Conservation (phyloP, 2,797 vertebrate species). For the Lacerta viridis region DNA sequence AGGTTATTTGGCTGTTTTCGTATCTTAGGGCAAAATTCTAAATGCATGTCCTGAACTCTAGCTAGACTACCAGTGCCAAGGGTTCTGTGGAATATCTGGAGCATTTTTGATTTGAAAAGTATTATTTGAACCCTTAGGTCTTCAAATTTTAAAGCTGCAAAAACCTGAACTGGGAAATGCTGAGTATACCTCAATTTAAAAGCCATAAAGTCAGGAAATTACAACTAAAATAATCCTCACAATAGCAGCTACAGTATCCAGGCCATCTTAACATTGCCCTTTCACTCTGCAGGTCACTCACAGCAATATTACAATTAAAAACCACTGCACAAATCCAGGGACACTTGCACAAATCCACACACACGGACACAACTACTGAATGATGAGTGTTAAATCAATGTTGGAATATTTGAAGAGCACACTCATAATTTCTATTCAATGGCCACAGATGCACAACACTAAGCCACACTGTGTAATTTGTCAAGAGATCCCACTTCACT, state of each 20-base stretch:
- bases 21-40: constrained; percentile 26
- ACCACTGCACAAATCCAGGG: neutral
- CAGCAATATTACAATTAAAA: neutral
- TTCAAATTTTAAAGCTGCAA: neutral
- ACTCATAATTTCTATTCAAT: neutral
- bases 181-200: neutral
- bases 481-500: neutral
- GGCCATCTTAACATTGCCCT: neutral
- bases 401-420: neutral
- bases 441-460: too few relatives aligned
- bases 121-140: neutral
- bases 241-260: neutral
- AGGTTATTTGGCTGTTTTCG: neutral
- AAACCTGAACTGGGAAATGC: neutral
- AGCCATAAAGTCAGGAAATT: neutral
- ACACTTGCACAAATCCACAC: neutral
- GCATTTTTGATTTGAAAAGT: neutral
- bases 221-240: neutral
- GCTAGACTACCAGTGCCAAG: neutral
- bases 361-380: neutral
- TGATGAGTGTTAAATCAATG: neutral
- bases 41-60: constrained; percentile 34
- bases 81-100: neutral
- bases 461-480: neutral
- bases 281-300: neutral